Evolutionary conservation across 2,888 invertebrate genomes (phyloP).

Genomic region (Girardia tigrina): DNA sequence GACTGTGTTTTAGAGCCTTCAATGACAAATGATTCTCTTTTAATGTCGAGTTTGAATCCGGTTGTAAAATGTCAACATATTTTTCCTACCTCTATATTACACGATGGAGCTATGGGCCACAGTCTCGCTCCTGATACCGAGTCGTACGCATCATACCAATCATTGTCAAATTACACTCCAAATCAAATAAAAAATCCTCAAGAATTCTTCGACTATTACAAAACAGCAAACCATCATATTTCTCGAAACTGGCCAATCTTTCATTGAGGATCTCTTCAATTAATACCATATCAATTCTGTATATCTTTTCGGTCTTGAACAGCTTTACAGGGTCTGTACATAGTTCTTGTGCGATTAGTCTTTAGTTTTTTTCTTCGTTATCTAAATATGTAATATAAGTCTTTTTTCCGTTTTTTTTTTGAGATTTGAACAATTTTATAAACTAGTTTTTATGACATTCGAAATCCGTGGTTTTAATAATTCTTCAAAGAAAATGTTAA

Average conservation of each 20-base stretch:
- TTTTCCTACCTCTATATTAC: slow-evolving; percentile 10
- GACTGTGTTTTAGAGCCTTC: background rate
- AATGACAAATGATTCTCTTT: background rate
- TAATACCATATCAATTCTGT: background rate
- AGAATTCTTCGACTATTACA: background rate
- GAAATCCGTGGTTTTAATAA: too few relatives aligned
- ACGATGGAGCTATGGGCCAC: background rate
- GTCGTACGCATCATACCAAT: slow-evolving; percentile 12
- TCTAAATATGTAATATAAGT: too few relatives aligned
- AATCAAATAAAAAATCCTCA: background rate
- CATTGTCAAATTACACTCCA: background rate
- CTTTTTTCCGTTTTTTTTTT: too few relatives aligned
- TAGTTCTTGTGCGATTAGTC: too few relatives aligned
- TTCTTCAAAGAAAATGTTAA: too few relatives aligned
- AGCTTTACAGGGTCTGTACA: too few relatives aligned
- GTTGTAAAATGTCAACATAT: background rate
- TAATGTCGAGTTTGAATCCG: background rate
- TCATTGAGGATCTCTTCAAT: background rate
- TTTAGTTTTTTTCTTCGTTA: too few relatives aligned
- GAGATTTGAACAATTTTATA: too few relatives aligned
- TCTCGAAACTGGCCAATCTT: background rate
- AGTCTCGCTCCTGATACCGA: background rate
- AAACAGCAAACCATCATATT: background rate
- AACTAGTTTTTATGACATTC: too few relatives aligned
- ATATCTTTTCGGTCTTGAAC: too few relatives aligned